These are phyloP conservation scores for Enteromius unitaeniatus DNA, from an alignment of 2,797 vertebrate species.

Conservation along the genomic window DNA sequence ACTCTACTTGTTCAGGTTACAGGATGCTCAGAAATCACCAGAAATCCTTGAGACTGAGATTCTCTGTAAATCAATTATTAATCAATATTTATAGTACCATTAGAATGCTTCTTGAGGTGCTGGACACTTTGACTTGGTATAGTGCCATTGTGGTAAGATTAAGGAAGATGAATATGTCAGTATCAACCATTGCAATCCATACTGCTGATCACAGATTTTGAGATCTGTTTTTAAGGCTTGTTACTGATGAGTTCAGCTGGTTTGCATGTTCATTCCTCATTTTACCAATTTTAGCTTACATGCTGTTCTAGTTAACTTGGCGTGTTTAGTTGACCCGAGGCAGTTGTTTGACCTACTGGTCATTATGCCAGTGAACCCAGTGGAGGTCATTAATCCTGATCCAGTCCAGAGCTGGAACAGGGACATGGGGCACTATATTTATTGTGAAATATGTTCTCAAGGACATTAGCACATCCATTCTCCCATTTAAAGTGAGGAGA, in stretches of 20 bases:
- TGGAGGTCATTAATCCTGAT: conserved; percentile 36
- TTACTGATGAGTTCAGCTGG: conserved; percentile 19
- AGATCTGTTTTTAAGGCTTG: conserved; percentile 9
- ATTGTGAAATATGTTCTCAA: conserved; percentile 21
- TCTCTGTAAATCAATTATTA: conserved; percentile 24
- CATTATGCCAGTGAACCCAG: conserved; percentile 44
- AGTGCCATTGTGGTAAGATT: conserved; percentile 15
- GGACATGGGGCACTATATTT: conserved; percentile 39
- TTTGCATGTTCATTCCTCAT: neutral
- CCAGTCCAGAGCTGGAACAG: conserved; percentile 37
- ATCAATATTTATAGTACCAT: conserved; percentile 35
- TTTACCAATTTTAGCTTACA: conserved; percentile 29
- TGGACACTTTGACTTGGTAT: conserved; percentile 22
- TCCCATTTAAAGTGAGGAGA: neutral
- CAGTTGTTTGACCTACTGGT: conserved; percentile 48
- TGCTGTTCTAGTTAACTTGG: conserved; percentile 39
- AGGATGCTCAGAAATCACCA: conserved; percentile 41
- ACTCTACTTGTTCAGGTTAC: conserved; percentile 51
- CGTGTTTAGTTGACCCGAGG: conserved; percentile 32
- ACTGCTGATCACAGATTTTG: neutral
- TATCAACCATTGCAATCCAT: conserved; percentile 9
- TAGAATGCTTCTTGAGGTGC: conserved; percentile 11
- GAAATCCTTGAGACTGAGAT: conserved; percentile 41
- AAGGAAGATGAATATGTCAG: neutral
- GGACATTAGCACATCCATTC: conserved; percentile 32